These are phyloP conservation scores for Diabrotica virgifera DNA, from an alignment of 1,140 invertebrate genomes.

Conservation along the genomic window DNA sequence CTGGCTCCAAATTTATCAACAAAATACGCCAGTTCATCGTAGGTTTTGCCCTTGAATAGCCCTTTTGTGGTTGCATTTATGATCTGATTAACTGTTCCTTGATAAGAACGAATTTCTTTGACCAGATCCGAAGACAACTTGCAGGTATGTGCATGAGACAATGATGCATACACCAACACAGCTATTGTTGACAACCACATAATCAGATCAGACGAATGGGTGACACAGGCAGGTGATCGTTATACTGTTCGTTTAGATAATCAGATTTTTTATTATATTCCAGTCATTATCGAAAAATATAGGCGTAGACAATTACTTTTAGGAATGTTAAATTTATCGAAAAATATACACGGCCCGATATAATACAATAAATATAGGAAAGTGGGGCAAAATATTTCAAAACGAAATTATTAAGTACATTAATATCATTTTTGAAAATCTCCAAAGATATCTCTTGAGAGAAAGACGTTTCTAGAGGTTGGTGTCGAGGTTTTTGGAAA, in stretches of 20 bases:
- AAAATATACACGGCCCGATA: too few species aligned
- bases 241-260: neutral
- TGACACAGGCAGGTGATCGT: neutral
- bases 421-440: too few species aligned
- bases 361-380: too few species aligned
- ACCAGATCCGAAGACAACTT: conserved; percentile 46
- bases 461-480: too few species aligned
- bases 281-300: too few species aligned
- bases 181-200: neutral
- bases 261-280: neutral
- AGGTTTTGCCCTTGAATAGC: conserved; percentile 57
- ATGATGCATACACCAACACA: neutral
- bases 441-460: too few species aligned
- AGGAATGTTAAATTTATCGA: too few species aligned
- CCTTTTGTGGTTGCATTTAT: conserved; percentile 57
- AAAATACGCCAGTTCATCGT: conserved; percentile 64
- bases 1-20: conserved; percentile 72
- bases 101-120: conserved; percentile 60
- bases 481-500: too few species aligned
- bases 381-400: too few species aligned
- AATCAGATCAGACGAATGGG: neutral
- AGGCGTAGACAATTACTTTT: too few species aligned
- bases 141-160: conserved; percentile 32
- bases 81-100: conserved; percentile 55
- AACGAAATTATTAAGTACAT: too few species aligned